A percentile compares a stretch with the other conserved stretches of the same genome.
These are phyloP conservation scores for Magallana angulata DNA, from an alignment of 1,140 invertebrate genomes.

Conservation along the genomic window DNA sequence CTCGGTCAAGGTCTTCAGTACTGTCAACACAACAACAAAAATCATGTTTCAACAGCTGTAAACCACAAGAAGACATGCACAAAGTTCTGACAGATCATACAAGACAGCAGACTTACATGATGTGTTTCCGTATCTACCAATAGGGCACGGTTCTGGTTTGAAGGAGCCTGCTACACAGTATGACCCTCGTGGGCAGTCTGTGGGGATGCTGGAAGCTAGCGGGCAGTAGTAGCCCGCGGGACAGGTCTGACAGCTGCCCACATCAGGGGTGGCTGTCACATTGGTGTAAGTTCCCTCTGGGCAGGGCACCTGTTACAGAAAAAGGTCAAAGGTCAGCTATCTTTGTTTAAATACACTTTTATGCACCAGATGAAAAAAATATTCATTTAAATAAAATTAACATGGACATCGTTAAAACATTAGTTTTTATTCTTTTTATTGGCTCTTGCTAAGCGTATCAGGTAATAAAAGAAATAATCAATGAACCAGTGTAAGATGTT, in stretches of 20 bases:
- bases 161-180: constrained; percentile 69
- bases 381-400: too few species aligned
- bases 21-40: constrained; percentile 55
- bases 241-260: constrained; percentile 71
- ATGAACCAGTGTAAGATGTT: too few species aligned
- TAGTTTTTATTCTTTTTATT: too few species aligned
- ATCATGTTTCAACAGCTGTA: not conserved
- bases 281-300: constrained; percentile 75
- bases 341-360: not conserved
- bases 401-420: too few species aligned
- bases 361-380: not conserved
- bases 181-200: constrained; percentile 71
- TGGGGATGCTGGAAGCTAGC: constrained; percentile 65
- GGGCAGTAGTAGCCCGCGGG: constrained; percentile 74
- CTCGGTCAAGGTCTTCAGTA: constrained; percentile 62
- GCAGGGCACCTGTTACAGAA: constrained; percentile 67
- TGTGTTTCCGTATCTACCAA: constrained; percentile 72
- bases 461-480: too few species aligned
- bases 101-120: constrained; percentile 61
- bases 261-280: constrained; percentile 67
- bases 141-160: constrained; percentile 73
- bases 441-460: too few species aligned
- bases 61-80: not conserved
- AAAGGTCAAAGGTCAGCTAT: not conserved
- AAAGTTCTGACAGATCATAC: not conserved